Evolutionary conservation across 2,888 invertebrate genomes (phyloP), one percentile per base, ranked within the genome.

Genomic region (Ctenicera cuprea): DNA sequence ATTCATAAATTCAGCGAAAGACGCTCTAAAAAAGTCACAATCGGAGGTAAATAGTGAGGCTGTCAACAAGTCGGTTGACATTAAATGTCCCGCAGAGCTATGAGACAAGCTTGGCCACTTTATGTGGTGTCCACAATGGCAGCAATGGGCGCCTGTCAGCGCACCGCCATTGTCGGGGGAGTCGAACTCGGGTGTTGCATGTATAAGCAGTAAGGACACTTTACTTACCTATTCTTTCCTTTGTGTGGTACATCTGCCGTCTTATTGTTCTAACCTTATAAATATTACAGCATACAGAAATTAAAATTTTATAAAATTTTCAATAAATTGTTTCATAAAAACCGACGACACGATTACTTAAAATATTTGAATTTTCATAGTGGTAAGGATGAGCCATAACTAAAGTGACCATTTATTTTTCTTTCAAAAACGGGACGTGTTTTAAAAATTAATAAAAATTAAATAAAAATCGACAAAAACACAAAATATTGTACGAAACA

Each of bases 31-130:
- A 81, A 79, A 77, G 73, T 70, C 74, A 79, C 79, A 81, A 79
- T 80, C 80, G 76, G 74, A 75, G 74, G 79, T 80, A 77, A 80
- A 80, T 79, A 79, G 80, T 77, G 78, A 57, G 78, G 73, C 80
- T 81, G 82, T 81, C 82, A 81, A 75, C 79, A 76, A 75, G 78
- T 75, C 76, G 73, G 75, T 76, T 81, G 82, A 82, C 82, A 82
- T 80, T 81, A 80, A 81, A 82, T 82, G 79, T 82, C 79, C 77
- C 77, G 78, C 78, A 79, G 77, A 81, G 81, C 78, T 80, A 81
- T 74, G 81, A 80, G 81, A 81, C 81, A 81, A 76, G 76, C 69
- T 67, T 76, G 77, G 78, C 76, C 80, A 79, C 77, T 82, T 82
- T 82, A 82, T 82, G 81, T 81, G 81, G 78, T 78, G 79, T 78